These are phyloP conservation scores for Scaptomyza caliginosa DNA, from an alignment of 2,888 invertebrate species.

Conservation along the genomic window DNA sequence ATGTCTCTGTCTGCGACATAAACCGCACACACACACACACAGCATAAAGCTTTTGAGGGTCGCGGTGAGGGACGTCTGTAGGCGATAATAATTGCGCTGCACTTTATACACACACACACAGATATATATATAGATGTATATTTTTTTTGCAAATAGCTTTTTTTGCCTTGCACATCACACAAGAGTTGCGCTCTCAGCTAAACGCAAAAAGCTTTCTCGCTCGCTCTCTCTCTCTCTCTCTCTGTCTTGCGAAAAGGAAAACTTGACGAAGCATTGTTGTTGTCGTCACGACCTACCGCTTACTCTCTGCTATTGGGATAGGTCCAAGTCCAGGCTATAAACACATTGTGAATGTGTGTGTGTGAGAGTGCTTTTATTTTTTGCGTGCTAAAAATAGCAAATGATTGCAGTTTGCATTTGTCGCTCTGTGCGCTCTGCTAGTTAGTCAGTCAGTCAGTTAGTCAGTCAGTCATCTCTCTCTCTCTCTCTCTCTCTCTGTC, in stretches of 20 bases:
- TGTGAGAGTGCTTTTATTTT: conserved; percentile 9
- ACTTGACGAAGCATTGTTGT: conserved; percentile 27
- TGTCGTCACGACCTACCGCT: conserved; percentile 60
- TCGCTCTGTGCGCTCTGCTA: conserved; percentile 40
- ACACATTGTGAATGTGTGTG: conserved; percentile 1
- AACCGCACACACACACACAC: neutral
- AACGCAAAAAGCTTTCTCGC: conserved; percentile 20
- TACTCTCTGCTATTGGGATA: conserved; percentile 62
- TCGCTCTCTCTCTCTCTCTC: conserved; percentile 6
- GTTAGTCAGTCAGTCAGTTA: conserved; percentile 51
- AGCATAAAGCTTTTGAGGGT: conserved; percentile 71
- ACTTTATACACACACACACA: conserved; percentile 14
- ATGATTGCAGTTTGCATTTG: conserved; percentile 60
- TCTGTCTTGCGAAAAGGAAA: conserved; percentile 58
- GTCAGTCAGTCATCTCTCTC: conserved; percentile 12
- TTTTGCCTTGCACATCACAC: neutral
- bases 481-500: neutral
- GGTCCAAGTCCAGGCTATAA: conserved; percentile 67
- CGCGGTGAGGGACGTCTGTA: conserved; percentile 71
- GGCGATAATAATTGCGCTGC: conserved; percentile 30
- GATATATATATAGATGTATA: neutral
- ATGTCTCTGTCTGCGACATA: conserved; percentile 67
- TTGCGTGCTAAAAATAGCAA: conserved; percentile 63
- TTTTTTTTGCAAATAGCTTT: conserved; percentile 3
- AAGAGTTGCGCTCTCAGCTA: conserved; percentile 9